Evolutionary conservation across 2,888 invertebrate species (phyloP).

Genomic region (Exocentrus adspersus): DNA sequence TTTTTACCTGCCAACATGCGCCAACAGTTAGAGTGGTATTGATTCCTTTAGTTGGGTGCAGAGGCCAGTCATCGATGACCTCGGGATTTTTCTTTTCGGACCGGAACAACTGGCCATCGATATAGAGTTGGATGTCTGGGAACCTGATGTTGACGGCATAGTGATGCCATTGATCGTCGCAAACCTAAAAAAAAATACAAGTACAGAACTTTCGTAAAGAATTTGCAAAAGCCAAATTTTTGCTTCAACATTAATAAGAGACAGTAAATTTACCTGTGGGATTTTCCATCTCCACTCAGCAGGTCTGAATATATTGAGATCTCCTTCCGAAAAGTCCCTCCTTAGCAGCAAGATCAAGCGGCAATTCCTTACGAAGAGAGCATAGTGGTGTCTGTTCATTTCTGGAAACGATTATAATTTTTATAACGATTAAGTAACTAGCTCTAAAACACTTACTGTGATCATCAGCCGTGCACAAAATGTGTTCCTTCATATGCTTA

Average conservation of each 20-base stretch:
- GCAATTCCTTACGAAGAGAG: constrained; percentile 96
- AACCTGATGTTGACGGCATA: constrained; percentile 94
- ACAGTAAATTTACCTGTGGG: constrained; percentile 73
- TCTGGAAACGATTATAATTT: constrained; percentile 78
- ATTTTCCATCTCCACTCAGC: constrained; percentile 99
- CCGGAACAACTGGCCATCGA: constrained; percentile 83
- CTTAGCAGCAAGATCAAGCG: constrained; percentile 91
- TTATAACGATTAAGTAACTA: too few species aligned
- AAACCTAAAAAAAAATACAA: constrained; percentile 69
- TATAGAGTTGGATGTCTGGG: constrained; percentile 86
- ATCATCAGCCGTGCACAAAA: constrained; percentile 96
- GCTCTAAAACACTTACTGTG: constrained; percentile 84
- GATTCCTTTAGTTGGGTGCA: constrained; percentile 93
- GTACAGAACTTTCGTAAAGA: too few species aligned
- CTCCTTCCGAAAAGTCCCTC: constrained; percentile 91
- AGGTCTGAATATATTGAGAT: constrained; percentile 93
- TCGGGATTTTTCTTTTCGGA: constrained; percentile 86
- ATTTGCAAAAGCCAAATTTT: too few species aligned
- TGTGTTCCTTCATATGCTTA: constrained; percentile 94
- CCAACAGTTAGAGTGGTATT: constrained; percentile 95
- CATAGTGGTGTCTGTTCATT: constrained; percentile 99
- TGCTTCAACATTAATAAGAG: too few species aligned
- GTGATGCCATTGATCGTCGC: constrained; percentile 99
- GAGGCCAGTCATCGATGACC: constrained; percentile 98
- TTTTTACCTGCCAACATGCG: constrained; percentile 93